Conservation (phyloP, 2,113 vertebrate species). For the Chinchilla lanigera region DNA sequence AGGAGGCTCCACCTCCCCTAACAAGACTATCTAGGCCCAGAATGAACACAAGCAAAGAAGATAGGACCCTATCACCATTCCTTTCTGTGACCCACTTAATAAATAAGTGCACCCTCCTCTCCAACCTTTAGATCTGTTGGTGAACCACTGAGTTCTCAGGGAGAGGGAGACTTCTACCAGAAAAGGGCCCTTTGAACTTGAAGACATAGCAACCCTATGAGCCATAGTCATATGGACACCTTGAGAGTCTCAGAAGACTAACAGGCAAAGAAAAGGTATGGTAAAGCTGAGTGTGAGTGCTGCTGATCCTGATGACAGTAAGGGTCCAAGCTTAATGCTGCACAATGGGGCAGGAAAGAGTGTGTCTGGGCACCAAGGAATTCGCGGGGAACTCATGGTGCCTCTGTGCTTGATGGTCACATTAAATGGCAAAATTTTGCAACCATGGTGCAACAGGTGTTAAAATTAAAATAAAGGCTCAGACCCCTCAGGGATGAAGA, state of each 20-base stretch:
- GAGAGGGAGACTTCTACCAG: not conserved
- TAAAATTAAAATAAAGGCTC: constrained; percentile 39
- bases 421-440: constrained; percentile 33
- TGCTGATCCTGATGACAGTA: not conserved
- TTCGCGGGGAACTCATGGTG: not conserved
- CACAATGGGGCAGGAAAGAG: not conserved
- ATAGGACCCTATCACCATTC: not conserved
- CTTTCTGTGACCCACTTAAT: not conserved
- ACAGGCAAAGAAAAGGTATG: not conserved
- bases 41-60: not conserved
- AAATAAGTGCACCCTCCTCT: not conserved
- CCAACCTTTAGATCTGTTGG: not conserved
- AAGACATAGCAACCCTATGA: not conserved
- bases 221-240: not conserved
- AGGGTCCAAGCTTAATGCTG: not conserved
- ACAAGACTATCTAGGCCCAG: not conserved
- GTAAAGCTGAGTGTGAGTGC: not conserved
- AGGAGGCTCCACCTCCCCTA: not conserved
- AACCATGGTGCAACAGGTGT: not conserved
- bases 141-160: not conserved
- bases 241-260: not conserved
- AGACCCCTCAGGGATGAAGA: not conserved
- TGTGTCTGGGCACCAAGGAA: not conserved
- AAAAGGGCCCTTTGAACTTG: not conserved
- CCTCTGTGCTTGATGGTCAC: not conserved